Evolutionary conservation across 2,888 invertebrate species (phyloP), one percentile per base, ranked within the genome.

Genomic region (Bruchidius siliquastri): DNA sequence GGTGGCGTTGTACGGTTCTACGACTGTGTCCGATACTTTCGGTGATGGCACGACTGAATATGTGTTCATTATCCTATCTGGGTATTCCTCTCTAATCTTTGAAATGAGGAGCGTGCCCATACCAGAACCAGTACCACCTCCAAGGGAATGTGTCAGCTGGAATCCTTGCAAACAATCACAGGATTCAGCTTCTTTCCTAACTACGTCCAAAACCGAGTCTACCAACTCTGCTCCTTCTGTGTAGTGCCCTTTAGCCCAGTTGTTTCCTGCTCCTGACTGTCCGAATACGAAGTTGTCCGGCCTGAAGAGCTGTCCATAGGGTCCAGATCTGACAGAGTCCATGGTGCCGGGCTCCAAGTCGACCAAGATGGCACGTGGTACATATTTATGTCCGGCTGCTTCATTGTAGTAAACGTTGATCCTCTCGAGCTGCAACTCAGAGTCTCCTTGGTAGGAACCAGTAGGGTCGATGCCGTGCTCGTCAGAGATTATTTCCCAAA

Each of bases 371-470:
- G 93, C 92, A 77, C 93, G 88, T n/a, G 93, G 93, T 72, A 94
- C 94, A 86, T 93, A 94, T 87, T 93, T 93, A 68, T 92, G 92
- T 30, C 83, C 83, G 76, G 94, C 93, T 72, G 96, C 96, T 87
- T 96, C 96, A 88, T 97, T 97, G 90, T 96, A 97, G 88, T 97
- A 97, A 2, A 97, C 97, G 86, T 95, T 95, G 86, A 97, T 97
- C 86, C 97, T 91, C 88, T 97, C 97, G 86, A 97, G 86, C 86
- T 97, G 97, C 80, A 97, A 89, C 86, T 96, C 96, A 68, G 94
- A 95, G 88, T 96, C 96, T 72, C 96, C 96, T 81, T 94, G 93
- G 87, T 96, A 96, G 72, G 94, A 92, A 76, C 96, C 96, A 79
- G 95, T 95, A 80, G 95, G 95, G 89, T 96, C 95, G 85, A 96